These are phyloP conservation scores for Drosophila anomalipes DNA, from an alignment of 2,888 invertebrate species.

Conservation along the genomic window DNA sequence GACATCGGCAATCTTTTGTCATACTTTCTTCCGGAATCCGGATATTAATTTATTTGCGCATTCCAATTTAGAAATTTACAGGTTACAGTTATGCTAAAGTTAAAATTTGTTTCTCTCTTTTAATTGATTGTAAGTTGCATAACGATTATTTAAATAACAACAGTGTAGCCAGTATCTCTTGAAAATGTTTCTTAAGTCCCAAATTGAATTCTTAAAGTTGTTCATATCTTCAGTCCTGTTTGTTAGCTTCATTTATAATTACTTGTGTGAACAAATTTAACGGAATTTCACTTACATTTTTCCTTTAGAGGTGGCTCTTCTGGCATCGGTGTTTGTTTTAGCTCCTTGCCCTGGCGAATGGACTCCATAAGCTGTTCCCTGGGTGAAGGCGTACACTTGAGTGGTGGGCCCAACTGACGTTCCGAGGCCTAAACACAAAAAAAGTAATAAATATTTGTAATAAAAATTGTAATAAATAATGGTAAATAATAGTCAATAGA, in stretches of 20 bases:
- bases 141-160: background rate
- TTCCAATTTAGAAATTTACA: constrained; percentile 4
- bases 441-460: background rate
- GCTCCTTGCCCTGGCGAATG: constrained; percentile 91
- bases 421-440: constrained; percentile 89
- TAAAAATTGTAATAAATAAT: background rate
- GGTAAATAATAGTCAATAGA: constrained; percentile 4
- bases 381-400: constrained; percentile 90
- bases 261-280: background rate
- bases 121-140: no score
- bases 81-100: no score
- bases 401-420: constrained; percentile 92
- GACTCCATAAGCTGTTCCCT: constrained; percentile 94
- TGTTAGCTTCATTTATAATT: background rate
- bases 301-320: constrained; percentile 86
- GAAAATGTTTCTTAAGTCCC: background rate
- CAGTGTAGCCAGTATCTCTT: background rate
- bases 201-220: background rate
- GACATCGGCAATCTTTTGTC: background rate
- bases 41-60: constrained; percentile 16
- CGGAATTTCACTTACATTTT: constrained; percentile 86
- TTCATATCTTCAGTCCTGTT: background rate
- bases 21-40: constrained; percentile 9
- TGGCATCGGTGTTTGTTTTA: constrained; percentile 87
- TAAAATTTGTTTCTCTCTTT: background rate